Conservation (phyloP, 2,888 invertebrate genomes). For the Barypeithes pellucidus region DNA sequence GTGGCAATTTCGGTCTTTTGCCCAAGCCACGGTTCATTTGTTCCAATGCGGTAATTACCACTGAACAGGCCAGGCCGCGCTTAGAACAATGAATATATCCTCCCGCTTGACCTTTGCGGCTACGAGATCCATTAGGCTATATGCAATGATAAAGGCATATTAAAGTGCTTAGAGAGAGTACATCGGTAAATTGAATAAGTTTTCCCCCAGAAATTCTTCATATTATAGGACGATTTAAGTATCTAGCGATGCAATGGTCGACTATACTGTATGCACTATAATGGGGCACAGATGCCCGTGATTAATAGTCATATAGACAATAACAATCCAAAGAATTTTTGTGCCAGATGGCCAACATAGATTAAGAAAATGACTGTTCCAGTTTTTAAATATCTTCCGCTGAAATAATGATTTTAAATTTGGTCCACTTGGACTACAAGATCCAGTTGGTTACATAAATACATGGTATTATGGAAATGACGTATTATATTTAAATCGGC, state of each 20-base stretch:
- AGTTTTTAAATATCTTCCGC: too few relatives aligned
- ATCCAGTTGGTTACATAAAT: too few relatives aligned
- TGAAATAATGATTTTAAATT: too few relatives aligned
- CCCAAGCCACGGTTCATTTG: slow-evolving; percentile 40
- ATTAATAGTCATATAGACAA: background rate
- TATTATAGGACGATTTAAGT: background rate
- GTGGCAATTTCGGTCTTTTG: slow-evolving; percentile 27
- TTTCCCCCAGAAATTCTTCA: too few relatives aligned
- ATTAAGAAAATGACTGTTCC: too few relatives aligned
- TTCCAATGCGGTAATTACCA: slow-evolving; percentile 42
- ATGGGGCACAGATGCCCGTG: background rate
- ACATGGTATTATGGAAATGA: too few relatives aligned
- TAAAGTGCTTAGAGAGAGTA: background rate
- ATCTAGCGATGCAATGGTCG: background rate
- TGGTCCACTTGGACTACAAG: too few relatives aligned
- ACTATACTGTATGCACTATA: background rate
- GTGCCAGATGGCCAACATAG: too few relatives aligned
- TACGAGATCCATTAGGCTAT: slow-evolving; percentile 21
- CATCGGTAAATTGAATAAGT: too few relatives aligned
- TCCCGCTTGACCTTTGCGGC: slow-evolving; percentile 52
- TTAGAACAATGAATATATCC: slow-evolving; percentile 50
- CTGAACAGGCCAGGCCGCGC: slow-evolving; percentile 31
- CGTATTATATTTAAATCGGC: too few relatives aligned
- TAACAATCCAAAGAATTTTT: background rate
- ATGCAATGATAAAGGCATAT: background rate